Conservation (phyloP, 2,113 vertebrate species). For the Sylvietta virens region DNA sequence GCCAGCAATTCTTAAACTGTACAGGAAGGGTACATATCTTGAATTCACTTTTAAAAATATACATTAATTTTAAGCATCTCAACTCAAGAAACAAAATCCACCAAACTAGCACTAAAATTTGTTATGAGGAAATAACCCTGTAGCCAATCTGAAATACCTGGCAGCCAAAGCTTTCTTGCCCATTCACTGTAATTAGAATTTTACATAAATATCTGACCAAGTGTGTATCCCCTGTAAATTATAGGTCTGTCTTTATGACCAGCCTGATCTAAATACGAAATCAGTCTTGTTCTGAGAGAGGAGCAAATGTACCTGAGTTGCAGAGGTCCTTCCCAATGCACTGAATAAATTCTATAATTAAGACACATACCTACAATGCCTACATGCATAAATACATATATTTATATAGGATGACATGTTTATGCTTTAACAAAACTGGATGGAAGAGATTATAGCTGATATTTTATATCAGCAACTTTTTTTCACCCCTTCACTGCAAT, state of each 20-base stretch:
- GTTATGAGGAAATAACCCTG: neutral
- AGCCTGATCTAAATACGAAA: neutral
- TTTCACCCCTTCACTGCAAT: constrained; percentile 16
- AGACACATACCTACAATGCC: neutral
- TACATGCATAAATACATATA: neutral
- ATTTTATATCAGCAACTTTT: neutral
- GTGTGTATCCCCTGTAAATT: neutral
- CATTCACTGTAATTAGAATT: neutral
- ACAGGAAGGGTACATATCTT: neutral
- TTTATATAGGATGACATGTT: neutral
- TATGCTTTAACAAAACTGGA: neutral
- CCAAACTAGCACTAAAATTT: fast-evolving
- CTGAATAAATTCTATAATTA: neutral
- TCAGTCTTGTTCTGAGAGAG: neutral
- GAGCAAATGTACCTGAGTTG: neutral
- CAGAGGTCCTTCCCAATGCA: neutral
- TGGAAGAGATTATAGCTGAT: neutral
- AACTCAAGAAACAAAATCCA: neutral
- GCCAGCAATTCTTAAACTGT: neutral
- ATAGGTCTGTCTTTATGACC: neutral
- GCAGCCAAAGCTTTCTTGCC: neutral
- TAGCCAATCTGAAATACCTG: neutral
- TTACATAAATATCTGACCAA: neutral
- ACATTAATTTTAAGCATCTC: neutral
- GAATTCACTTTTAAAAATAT: neutral